phyloP scores from a whole-genome alignment of 1,140 invertebrate species.

The Drosophila lini region DNA sequence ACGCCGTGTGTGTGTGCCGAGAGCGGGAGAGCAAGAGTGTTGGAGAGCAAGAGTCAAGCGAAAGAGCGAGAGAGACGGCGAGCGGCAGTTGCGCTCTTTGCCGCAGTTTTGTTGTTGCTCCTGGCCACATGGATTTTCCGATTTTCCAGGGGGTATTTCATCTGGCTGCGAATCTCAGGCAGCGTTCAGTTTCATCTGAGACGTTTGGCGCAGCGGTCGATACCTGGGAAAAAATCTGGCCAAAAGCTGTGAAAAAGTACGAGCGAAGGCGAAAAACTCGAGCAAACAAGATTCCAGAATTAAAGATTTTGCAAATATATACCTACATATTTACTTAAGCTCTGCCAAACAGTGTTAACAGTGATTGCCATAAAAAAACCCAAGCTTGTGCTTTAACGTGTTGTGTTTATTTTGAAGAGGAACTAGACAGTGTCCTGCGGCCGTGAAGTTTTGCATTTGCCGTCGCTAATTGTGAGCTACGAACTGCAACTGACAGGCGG shows the following conservation, averaged over 20 bases:
- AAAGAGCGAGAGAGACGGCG: constrained; percentile 22
- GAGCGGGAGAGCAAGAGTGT: constrained; percentile 8
- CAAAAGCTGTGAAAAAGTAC: constrained; percentile 52
- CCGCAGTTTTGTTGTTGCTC: constrained; percentile 66
- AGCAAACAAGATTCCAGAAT: background rate
- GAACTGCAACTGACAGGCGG: constrained; percentile 41
- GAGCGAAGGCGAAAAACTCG: constrained; percentile 22
- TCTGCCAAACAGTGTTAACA: background rate
- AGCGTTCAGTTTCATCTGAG: constrained; percentile 82
- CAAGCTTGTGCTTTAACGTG: constrained; percentile 1
- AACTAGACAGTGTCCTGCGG: constrained; percentile 11
- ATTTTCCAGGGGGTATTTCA: constrained; percentile 73
- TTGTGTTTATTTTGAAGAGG: constrained; percentile 6
- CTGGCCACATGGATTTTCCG: constrained; percentile 74
- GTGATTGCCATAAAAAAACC: constrained; percentile 1
- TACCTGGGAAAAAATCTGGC: constrained; percentile 28
- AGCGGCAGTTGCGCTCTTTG: constrained; percentile 67
- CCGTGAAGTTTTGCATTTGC: constrained; percentile 21
- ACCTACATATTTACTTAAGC: background rate
- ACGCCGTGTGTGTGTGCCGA: constrained; percentile 39
- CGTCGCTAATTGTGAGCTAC: constrained; percentile 45
- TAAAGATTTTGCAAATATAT: constrained; percentile 6
- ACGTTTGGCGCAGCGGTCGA: constrained; percentile 82
- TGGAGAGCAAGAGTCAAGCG: constrained; percentile 25
- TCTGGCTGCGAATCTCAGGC: constrained; percentile 73